Evolutionary conservation across 2,113 vertebrate species (phyloP), one percentile per base, ranked within the genome.

Genomic region (Anguilla rostrata): DNA sequence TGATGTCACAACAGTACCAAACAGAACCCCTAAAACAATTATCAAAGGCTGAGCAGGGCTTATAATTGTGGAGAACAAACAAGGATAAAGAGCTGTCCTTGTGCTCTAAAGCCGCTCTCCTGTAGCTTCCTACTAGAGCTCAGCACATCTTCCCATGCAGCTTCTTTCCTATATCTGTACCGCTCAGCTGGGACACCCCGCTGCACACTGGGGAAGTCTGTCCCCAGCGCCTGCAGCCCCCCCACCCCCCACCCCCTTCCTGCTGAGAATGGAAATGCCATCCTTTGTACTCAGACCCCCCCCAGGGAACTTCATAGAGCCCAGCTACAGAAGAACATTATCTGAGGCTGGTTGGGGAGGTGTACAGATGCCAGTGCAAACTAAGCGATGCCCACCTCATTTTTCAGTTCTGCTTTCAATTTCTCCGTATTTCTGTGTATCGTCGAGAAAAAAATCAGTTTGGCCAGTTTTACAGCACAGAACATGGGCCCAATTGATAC

Each of bases 231-330:
- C 78, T n/a, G 39, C 34, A 39, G 34, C 34, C 34, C 34, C 34
- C 34, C 34, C 34, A 75, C 78, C 18, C 78, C 78, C 78, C 3
- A 34, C 78, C 40, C 16, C 57, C 15, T 22, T 16, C 84, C 78
- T 1, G 29, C 83, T 46, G 86, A 81, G 86, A 53, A 5, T 53
- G 82, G 29, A 81, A 87, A 87, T 80, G 83, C 78, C 86, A 87
- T 84, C 78, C 83, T 84, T 84, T 86, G 53, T 82, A 82, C 46
- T 80, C n/a, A 53, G 29, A 41, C 85, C 49, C 56, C 56, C 49
- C 78, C 22, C 16, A 39, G 83, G 29, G 84, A 84, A 81, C 86
- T 87, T 66, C 82, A 84, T 46, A 84, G 49, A 71, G 63, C 26
- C 43, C 26, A 39, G 8, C 41, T 26, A 78, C 63, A 78, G 49